phyloP scores from a whole-genome alignment of 1,140 invertebrate species.

The Rhynchophorus ferrugineus region DNA sequence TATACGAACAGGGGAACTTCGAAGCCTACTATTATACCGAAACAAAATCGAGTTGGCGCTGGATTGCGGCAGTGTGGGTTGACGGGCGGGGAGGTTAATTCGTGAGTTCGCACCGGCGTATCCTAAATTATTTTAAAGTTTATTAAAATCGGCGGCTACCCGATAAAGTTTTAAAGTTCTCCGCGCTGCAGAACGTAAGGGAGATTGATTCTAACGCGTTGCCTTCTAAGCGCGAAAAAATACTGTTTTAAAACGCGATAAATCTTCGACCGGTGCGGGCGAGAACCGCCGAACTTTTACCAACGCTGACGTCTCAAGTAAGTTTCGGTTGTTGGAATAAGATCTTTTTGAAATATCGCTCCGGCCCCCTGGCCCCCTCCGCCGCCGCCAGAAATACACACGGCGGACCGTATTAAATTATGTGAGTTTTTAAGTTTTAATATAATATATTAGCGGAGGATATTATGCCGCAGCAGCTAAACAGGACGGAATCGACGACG shows the following conservation, averaged over 20 bases:
- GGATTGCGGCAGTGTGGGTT: no score
- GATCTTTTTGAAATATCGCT: constrained; percentile 25
- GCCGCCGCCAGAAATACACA: neutral
- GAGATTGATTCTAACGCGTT: neutral
- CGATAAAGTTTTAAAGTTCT: neutral
- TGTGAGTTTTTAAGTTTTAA: constrained; percentile 10
- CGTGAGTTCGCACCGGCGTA: no score
- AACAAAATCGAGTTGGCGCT: no score
- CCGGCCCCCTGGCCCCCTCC: constrained; percentile 13
- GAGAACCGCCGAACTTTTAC: constrained; percentile 24
- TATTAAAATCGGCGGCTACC: constrained; percentile 3
- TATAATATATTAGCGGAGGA: constrained; percentile 8
- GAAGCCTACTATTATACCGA: no score
- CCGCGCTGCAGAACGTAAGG: neutral
- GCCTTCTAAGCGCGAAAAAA: constrained; percentile 11
- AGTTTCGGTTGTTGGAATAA: constrained; percentile 26
- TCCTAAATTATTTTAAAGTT: constrained; percentile 2
- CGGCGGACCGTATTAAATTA: constrained; percentile 12
- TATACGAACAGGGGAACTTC: no score
- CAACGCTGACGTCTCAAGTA: constrained; percentile 27
- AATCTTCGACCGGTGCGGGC: constrained; percentile 22
- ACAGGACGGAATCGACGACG: no score
- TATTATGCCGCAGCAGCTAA: neutral
- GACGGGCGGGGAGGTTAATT: no score
- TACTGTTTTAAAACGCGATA: constrained; percentile 28